Percentiles rank a stretch among this genome's conserved stretches.
Evolutionary conservation across 2,888 invertebrate genomes (phyloP).

Genomic region (Geotrupes spiniger): DNA sequence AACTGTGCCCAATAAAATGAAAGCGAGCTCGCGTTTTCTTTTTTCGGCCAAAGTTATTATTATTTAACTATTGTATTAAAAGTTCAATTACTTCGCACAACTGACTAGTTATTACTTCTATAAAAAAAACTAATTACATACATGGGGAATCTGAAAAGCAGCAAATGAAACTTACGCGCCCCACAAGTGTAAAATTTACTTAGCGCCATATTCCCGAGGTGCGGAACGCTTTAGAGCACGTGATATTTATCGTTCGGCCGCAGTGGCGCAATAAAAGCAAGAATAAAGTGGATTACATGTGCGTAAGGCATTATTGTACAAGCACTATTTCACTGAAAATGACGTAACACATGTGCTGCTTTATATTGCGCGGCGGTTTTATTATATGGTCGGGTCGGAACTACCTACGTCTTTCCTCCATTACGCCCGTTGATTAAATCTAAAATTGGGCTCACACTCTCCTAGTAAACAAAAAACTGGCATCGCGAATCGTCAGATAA

Average conservation of each 20-base stretch:
- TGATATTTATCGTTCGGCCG: conserved; percentile 17
- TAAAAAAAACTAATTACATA: background rate
- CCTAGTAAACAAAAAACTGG: too few relatives aligned
- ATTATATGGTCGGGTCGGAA: conserved; percentile 8
- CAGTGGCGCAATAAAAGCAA: conserved; percentile 16
- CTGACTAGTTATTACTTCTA: background rate
- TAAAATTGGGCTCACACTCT: conserved; percentile 14
- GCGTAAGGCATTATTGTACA: conserved; percentile 20
- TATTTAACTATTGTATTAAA: too few relatives aligned
- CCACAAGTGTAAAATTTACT: conserved; percentile 9
- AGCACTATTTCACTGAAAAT: conserved; percentile 20
- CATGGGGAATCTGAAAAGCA: too few relatives aligned
- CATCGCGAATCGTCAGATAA: too few relatives aligned
- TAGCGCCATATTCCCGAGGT: conserved; percentile 10
- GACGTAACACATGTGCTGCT: conserved; percentile 20
- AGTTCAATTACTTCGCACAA: too few relatives aligned
- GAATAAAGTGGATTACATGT: conserved; percentile 21
- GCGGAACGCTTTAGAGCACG: conserved; percentile 9
- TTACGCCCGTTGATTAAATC: conserved; percentile 16
- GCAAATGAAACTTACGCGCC: background rate
- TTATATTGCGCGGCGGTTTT: conserved; percentile 16
- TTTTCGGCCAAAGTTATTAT: too few relatives aligned
- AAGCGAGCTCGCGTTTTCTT: background rate
- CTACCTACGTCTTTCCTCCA: conserved; percentile 6
- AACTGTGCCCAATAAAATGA: background rate